phyloP scores from a whole-genome alignment of 2,888 invertebrate genomes.

The Leptinotarsa rubiginosa region DNA sequence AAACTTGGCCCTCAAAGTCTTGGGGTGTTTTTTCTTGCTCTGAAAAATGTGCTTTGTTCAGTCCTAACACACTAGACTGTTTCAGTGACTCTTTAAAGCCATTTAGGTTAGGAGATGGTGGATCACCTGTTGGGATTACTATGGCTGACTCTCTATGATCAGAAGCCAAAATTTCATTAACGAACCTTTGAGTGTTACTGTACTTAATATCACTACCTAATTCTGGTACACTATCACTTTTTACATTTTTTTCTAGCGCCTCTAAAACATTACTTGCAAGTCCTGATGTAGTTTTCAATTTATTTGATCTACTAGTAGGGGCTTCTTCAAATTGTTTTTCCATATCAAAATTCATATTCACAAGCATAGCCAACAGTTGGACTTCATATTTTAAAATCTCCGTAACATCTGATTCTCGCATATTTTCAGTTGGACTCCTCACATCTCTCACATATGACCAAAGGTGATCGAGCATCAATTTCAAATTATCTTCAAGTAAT shows the following conservation, averaged over 20 bases:
- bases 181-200: neutral
- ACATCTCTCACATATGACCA: constrained; percentile 27
- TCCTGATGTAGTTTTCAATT: neutral
- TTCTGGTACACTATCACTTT: neutral
- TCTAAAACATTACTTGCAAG: neutral
- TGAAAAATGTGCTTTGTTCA: constrained; percentile 27
- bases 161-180: neutral
- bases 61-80: constrained; percentile 31
- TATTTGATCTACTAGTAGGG: constrained; percentile 21
- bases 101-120: constrained; percentile 20
- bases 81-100: constrained; percentile 26
- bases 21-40: too few species aligned
- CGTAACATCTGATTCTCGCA: constrained; percentile 33
- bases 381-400: constrained; percentile 37
- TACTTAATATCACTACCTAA: neutral
- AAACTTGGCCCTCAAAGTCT: too few species aligned
- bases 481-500: constrained; percentile 31
- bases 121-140: neutral
- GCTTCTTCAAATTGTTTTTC: constrained; percentile 35
- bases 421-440: constrained; percentile 21
- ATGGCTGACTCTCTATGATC: neutral
- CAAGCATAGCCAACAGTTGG: constrained; percentile 37
- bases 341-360: constrained; percentile 41
- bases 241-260: neutral
- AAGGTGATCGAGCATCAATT: constrained; percentile 32